These are phyloP conservation scores for Sebastes iracundus DNA, from an alignment of 2,797 vertebrate genomes.

Conservation along the genomic window DNA sequence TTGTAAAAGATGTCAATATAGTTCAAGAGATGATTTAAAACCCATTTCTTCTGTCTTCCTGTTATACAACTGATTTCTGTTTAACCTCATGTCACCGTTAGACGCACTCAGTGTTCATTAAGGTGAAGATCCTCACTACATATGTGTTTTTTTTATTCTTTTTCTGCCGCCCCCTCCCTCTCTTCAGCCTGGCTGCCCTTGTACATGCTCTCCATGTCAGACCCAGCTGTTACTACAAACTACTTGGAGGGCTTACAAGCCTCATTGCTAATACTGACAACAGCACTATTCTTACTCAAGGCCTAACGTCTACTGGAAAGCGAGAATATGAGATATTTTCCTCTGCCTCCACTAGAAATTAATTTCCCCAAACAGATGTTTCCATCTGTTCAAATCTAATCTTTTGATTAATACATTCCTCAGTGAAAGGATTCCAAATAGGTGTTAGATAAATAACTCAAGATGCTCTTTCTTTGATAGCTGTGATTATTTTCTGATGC, in stretches of 20 bases:
- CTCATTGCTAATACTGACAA: constrained; percentile 84
- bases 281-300: constrained; percentile 80
- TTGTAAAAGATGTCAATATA: neutral
- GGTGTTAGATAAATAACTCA: constrained; percentile 64
- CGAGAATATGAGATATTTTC: constrained; percentile 60
- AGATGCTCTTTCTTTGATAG: constrained; percentile 58
- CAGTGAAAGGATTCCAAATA: constrained; percentile 61
- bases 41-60: neutral
- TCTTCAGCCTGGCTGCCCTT: constrained; percentile 81
- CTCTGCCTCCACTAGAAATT: constrained; percentile 54
- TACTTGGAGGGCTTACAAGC: constrained; percentile 86
- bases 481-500: constrained; percentile 48
- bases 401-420: constrained; percentile 69
- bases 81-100: constrained; percentile 20
- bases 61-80: constrained; percentile 25
- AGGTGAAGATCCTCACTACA: constrained; percentile 56
- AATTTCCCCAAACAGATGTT: constrained; percentile 73
- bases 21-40: neutral
- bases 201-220: constrained; percentile 88
- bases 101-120: constrained; percentile 45
- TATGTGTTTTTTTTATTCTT: constrained; percentile 55
- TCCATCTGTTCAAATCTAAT: constrained; percentile 67
- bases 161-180: constrained; percentile 72
- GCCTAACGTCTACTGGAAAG: constrained; percentile 72
- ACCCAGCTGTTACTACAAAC: constrained; percentile 90